Base-by-base conservation (phyloP, 2,888 invertebrate species). In the Drosophila suboccidentalis region DNA sequence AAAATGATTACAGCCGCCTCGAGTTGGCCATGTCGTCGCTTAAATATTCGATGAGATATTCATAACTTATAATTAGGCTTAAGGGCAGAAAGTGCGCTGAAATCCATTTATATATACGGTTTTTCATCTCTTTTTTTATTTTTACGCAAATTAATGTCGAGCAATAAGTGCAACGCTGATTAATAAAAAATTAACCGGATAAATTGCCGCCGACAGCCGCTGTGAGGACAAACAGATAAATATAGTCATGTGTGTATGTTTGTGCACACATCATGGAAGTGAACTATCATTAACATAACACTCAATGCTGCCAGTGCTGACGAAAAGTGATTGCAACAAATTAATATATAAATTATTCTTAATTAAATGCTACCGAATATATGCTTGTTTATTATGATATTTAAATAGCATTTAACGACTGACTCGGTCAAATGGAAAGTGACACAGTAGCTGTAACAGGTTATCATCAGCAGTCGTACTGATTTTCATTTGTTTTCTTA, bases 11-110 rank as follows among this genome's bases (percentile, higher is more conserved):
- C 34, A 19, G 39, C 38, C 19, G 22, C 11, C 39, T 22, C 65
- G 44, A 34, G 36, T 34, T 59, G 64, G 43, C 34, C 8, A 55
- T 62, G 43, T 44, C 26, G n/a, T 1, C 58, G 29, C 66, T 80
- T 82, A 69, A 77, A 82, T 82, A 78, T 71, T 77, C 78, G 78
- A 77, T 81, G 81, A 75, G 72, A 82, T 68, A 84, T 81, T 83
- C 83, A 87, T 85, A 83, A 87, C 80, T 83, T 74, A 79, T 78
- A 87, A 87, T 87, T 87, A 83, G 87, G 75, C 76, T 74, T 64
- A 39, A 57, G 13, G 64, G 41, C 58, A 51, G n/a, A 53, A 53
- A 63, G 51, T 15, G 47, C 53, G 54, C 19, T 49, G 49, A 68
- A 55, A 44, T 29, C 17, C 15, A 39, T 66, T 22, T 43, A 59